phyloP scores from a whole-genome alignment of 2,113 vertebrate genomes.

The Oreochromis aureus region DNA sequence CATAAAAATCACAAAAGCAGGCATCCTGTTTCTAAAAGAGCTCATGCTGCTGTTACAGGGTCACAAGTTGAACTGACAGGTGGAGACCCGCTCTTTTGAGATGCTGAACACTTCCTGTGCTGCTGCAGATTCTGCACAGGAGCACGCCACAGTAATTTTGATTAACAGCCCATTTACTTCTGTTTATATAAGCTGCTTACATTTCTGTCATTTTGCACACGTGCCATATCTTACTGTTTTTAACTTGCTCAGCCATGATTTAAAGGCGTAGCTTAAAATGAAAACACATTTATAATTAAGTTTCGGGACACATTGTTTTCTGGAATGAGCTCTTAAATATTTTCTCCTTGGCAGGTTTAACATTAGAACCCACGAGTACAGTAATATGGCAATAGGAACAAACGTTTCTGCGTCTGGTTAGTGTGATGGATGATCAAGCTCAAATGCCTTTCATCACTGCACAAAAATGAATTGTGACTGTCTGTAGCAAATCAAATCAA shows the following conservation, averaged over 20 bases:
- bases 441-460: background rate
- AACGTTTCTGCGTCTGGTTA: background rate
- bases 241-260: background rate
- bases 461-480: background rate
- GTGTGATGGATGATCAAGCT: background rate
- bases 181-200: conserved; percentile 7
- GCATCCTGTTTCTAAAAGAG: background rate
- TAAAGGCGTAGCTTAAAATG: background rate
- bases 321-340: background rate
- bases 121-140: background rate
- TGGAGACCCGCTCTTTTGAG: background rate
- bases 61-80: background rate
- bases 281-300: background rate
- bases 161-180: conserved; percentile 29
- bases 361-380: background rate
- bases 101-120: background rate
- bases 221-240: background rate
- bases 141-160: background rate
- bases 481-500: background rate
- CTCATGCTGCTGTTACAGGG: background rate
- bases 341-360: background rate
- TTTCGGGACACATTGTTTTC: background rate
- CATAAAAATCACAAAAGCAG: background rate
- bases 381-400: background rate
- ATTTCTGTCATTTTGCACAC: conserved; percentile 27